Conservation (phyloP, 1,140 invertebrate species). For the Caenorhabditis briggsae region DNA sequence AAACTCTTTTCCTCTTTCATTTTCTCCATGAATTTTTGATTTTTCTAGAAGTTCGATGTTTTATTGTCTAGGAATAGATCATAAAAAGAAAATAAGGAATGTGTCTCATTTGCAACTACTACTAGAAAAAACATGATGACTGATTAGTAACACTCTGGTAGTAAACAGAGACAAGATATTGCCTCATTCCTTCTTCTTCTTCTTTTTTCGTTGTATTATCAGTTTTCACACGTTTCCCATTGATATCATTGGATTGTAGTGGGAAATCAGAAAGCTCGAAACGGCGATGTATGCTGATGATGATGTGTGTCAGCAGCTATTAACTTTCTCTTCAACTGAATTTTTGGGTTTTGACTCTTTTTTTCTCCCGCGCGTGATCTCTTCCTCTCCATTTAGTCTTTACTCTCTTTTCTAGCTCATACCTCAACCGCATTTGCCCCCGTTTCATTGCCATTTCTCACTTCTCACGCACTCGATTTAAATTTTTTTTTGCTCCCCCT, state of each 20-base stretch:
- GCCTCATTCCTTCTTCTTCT: too few relatives aligned
- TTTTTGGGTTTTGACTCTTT: not conserved
- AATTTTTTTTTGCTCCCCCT: not conserved
- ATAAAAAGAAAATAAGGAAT: too few relatives aligned
- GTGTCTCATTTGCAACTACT: too few relatives aligned
- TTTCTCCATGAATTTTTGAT: not conserved
- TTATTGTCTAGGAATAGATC: not conserved
- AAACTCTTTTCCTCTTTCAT: not conserved
- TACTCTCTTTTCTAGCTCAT: slow-evolving; percentile 16
- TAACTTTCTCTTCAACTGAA: not conserved
- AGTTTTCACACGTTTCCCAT: too few relatives aligned
- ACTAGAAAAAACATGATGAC: too few relatives aligned
- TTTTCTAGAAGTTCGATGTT: not conserved
- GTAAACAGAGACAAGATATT: too few relatives aligned
- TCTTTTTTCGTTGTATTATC: too few relatives aligned
- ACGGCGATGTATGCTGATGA: too few relatives aligned
- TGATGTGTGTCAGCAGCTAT: not conserved
- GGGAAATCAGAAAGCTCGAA: too few relatives aligned
- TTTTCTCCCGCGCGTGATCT: not conserved
- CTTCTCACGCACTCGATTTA: slow-evolving; percentile 44
- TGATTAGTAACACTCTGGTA: too few relatives aligned
- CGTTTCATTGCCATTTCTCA: not conserved
- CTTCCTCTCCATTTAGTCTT: not conserved
- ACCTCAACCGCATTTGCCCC: not conserved
- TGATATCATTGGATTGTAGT: too few relatives aligned